Conservation (phyloP, 2,888 invertebrate species). For the Auanema sp. region DNA sequence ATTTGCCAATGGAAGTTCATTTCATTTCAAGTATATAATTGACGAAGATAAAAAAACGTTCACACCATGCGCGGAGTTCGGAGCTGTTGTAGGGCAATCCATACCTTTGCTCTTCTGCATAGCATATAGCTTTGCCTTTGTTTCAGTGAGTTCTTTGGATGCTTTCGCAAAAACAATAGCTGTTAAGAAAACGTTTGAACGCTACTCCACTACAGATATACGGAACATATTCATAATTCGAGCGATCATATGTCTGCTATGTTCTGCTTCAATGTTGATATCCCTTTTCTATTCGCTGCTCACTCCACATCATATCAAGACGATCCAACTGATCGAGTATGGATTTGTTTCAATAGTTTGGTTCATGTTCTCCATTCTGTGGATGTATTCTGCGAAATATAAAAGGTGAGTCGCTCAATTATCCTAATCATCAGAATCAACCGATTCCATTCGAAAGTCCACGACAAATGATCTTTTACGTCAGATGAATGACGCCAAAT, state of each 20-base stretch:
- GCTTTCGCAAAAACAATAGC: constrained; percentile 5
- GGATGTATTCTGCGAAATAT: constrained; percentile 8
- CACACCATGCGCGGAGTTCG: constrained; percentile 47
- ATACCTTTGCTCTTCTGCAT: constrained; percentile 38
- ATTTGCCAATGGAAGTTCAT: constrained; percentile 20
- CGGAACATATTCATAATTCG: constrained; percentile 5
- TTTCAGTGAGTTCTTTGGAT: constrained; percentile 23
- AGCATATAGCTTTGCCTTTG: constrained; percentile 29
- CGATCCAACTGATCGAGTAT: constrained; percentile 13
- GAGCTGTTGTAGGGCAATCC: constrained; percentile 22
- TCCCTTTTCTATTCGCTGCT: constrained; percentile 12
- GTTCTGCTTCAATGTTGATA: constrained; percentile 7
- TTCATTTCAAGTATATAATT: constrained; percentile 29
- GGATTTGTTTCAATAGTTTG: constrained; percentile 10
- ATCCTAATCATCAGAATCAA: background rate
- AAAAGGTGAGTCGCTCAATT: constrained; percentile 10
- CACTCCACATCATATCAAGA: background rate
- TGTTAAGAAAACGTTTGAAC: background rate
- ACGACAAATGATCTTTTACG: constrained; percentile 5
- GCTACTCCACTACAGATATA: constrained; percentile 1
- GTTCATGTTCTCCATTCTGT: constrained; percentile 5
- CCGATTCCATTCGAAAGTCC: background rate
- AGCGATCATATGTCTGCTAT: constrained; percentile 1
- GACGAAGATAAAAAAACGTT: constrained; percentile 31
- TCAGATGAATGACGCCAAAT: background rate